Base-by-base conservation (phyloP, 2,797 vertebrate species). In the Hapalemur alaotrensis region DNA sequence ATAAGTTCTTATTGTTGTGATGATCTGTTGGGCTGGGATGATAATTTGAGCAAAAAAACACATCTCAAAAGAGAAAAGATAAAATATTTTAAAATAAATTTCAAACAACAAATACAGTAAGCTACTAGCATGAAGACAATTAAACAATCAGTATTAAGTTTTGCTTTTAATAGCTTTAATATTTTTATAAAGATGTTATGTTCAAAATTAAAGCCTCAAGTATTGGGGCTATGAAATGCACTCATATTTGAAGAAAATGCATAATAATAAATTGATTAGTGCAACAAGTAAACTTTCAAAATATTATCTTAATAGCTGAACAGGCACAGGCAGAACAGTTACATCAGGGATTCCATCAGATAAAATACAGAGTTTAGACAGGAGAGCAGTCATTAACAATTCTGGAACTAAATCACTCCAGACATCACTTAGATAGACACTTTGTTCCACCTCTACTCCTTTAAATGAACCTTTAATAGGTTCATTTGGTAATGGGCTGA, bases 401-500 rank as follows among this genome's bases (percentile, higher is more conserved):
- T 85, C 10, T 54, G 78, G 2, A 17, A 79, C 1, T 18, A 87
- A 95, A 63, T 72, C 73, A 0, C 88, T 46, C 4, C 61, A 75
- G 67, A 78, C 73, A 18, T 83, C 1, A 46, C 5, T 20, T 13
- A 48, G 52, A 43, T 1, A 3, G 30, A 15, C 35, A 6, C 7
- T 11, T n/a, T 96, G 17, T 30, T 57, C 32, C 54, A 59, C 32
- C 25, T 94, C 23, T 48, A 8, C 81, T 75, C 59, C 72, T 96
- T 65, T 93, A 92, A 93, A 57, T 35, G 81, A 82, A 43, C 3
- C 48, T 86, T 91, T 85, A 65, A 76, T 48, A 57, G 35, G 46
- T 72, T 96, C 79, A 87, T 3, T 23, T 89, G 78, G 67, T 95
- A 6, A 8, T 48, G 48, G 72, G 7, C 30, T 79, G 63, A 50